Evolutionary conservation across 2,888 invertebrate species (phyloP).

Genomic region (Tenthredo distinguenda): DNA sequence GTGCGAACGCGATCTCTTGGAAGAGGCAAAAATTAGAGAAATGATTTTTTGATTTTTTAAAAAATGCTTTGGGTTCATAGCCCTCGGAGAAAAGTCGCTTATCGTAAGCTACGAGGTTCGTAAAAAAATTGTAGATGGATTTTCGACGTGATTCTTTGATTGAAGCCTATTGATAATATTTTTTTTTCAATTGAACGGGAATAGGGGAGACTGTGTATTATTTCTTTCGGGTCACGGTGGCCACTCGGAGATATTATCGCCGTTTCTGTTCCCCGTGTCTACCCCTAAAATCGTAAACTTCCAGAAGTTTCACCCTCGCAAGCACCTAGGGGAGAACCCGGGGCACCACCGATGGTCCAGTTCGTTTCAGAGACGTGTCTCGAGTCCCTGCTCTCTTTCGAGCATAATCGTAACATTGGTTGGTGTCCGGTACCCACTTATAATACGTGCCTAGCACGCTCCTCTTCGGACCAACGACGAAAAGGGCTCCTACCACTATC

Average conservation of each 20-base stretch:
- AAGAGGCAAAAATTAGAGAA: not conserved
- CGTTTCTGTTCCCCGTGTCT: conserved; percentile 39
- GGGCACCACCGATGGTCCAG: conserved; percentile 13
- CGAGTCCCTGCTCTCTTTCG: conserved; percentile 33
- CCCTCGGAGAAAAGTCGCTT: not conserved
- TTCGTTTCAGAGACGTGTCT: conserved; percentile 41
- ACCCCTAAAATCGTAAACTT: conserved; percentile 30
- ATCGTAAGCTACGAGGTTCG: not conserved
- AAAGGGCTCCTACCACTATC: conserved; percentile 5
- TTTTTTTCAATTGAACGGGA: not conserved
- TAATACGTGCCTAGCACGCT: conserved; percentile 45
- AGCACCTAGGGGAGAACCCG: conserved; percentile 33
- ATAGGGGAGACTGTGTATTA: conserved; percentile 12
- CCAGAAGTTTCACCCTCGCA: conserved; percentile 27
- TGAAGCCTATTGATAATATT: not conserved
- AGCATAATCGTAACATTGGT: conserved; percentile 50
- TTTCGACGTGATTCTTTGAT: not conserved
- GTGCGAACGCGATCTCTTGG: not conserved
- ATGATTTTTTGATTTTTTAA: not conserved
- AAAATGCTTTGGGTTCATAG: not conserved
- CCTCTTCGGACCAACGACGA: not conserved
- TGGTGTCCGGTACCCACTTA: conserved; percentile 41
- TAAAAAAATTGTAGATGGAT: not conserved
- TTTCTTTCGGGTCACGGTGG: conserved; percentile 44
- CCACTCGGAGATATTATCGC: conserved; percentile 58